A percentile compares a stretch with the other conserved stretches of the same genome.
Conservation (phyloP, 2,113 vertebrate species). For the Chionodraco myersi region DNA sequence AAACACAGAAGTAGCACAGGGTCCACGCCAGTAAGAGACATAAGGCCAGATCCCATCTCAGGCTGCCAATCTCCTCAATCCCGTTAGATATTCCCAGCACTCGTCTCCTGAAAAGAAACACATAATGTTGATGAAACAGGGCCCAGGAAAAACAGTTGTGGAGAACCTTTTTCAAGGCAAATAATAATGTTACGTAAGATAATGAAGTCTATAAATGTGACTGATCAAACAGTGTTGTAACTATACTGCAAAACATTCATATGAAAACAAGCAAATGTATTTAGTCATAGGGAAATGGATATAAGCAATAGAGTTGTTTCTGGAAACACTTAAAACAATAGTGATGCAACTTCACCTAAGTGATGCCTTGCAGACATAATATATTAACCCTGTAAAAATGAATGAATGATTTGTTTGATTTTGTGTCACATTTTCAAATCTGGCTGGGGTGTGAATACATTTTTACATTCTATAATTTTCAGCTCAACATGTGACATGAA, state of each 20-base stretch:
- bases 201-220: conserved; percentile 1
- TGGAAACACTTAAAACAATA: not conserved
- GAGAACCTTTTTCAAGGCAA: not conserved
- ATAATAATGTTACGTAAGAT: not conserved
- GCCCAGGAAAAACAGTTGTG: not conserved
- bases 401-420: not conserved
- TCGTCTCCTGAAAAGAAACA: conserved; percentile 72
- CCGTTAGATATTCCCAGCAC: conserved; percentile 87
- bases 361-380: not conserved
- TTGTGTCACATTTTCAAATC: not conserved
- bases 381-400: not conserved
- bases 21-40: conserved; percentile 80
- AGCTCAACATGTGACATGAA: not conserved
- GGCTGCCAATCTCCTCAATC: conserved; percentile 83
- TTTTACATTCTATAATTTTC: not conserved
- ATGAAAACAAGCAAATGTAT: not conserved
- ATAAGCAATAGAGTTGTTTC: not conserved
- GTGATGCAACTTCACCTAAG: not conserved
- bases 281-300: not conserved
- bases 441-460: not conserved
- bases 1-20: conserved; percentile 82
- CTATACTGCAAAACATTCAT: not conserved
- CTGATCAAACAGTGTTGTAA: not conserved
- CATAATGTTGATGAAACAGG: not conserved
- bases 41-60: conserved; percentile 79